phyloP scores from a whole-genome alignment of 2,113 vertebrate genomes.

The Typhlomys cinereus region DNA sequence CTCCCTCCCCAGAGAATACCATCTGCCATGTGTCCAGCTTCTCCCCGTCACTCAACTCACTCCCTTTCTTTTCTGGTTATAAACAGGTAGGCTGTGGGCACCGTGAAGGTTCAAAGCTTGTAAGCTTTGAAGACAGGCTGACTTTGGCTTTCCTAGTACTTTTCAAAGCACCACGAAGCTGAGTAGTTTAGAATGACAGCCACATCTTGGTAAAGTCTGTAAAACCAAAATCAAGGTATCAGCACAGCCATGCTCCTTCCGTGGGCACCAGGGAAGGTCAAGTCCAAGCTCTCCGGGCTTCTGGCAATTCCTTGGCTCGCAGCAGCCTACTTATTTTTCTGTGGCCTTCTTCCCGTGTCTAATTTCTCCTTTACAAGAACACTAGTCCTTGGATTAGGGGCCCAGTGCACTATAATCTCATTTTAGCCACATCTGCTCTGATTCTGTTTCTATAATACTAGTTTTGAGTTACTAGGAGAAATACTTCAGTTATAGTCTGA shows the following conservation, averaged over 20 bases:
- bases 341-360: neutral
- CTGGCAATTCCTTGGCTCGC: neutral
- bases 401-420: neutral
- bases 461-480: conserved; percentile 35
- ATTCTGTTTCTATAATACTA: neutral
- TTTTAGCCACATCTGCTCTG: neutral
- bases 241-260: neutral
- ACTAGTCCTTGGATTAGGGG: neutral
- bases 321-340: neutral
- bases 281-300: neutral
- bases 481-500: conserved; percentile 12
- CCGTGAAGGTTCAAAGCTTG: neutral
- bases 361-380: neutral
- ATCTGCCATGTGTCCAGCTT: neutral
- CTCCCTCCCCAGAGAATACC: neutral
- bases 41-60: neutral
- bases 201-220: neutral
- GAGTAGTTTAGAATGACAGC: neutral
- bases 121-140: neutral
- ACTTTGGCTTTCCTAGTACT: neutral
- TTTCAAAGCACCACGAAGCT: neutral
- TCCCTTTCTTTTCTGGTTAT: neutral
- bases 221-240: neutral
- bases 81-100: neutral
- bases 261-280: neutral